phyloP scores from a whole-genome alignment of 2,113 vertebrate genomes.

The Eretmochelys imbricata region DNA sequence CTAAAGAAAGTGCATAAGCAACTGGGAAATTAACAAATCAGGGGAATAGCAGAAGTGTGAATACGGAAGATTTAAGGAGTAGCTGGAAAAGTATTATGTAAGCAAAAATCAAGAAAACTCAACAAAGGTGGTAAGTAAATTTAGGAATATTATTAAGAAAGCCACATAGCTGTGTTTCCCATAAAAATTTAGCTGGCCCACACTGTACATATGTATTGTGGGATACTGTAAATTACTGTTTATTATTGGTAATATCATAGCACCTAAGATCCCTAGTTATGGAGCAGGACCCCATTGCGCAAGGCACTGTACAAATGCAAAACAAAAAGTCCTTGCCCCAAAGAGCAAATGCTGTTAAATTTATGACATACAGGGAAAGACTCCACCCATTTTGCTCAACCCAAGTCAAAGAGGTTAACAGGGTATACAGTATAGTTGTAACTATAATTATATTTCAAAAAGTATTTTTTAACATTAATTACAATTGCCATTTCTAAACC shows the following conservation, averaged over 20 bases:
- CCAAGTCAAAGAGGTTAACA: background rate
- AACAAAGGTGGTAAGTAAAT: conserved; percentile 35
- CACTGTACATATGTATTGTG: background rate
- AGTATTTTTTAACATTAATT: background rate
- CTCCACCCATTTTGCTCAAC: background rate
- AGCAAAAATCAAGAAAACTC: conserved; percentile 30
- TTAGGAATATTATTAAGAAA: background rate
- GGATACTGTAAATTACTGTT: background rate
- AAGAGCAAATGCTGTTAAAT: background rate
- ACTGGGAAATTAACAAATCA: background rate
- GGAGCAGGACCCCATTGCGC: background rate
- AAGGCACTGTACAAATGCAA: background rate
- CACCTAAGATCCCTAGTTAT: background rate
- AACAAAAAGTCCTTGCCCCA: background rate
- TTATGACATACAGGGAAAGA: background rate
- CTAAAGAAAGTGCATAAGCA: background rate
- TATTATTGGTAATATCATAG: background rate
- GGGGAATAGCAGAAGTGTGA: background rate
- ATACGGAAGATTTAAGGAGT: background rate
- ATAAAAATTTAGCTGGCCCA: background rate
- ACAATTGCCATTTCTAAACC: conserved; percentile 19
- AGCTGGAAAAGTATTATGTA: conserved; percentile 24
- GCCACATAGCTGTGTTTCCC: background rate
- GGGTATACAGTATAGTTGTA: background rate
- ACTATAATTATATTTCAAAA: background rate